These are phyloP conservation scores for Spatulosminthurus flaviceps DNA, from an alignment of 2,888 invertebrate genomes.

Conservation along the genomic window DNA sequence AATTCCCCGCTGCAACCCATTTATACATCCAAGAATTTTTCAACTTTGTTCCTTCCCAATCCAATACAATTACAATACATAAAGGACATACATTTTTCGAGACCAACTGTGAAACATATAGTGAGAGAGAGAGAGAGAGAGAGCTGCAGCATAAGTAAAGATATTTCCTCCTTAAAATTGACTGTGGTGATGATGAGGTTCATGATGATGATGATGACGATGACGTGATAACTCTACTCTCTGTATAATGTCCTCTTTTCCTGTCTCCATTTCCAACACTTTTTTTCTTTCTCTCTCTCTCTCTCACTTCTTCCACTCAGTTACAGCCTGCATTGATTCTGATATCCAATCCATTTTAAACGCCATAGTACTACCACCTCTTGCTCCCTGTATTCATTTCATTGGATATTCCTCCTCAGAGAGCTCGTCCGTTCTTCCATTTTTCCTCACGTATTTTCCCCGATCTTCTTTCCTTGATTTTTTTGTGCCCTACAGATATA, in stretches of 20 bases:
- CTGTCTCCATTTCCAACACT: slow-evolving; percentile 29
- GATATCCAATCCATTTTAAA: slow-evolving; percentile 41
- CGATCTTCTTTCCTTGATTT: too few species aligned
- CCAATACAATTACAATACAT: background rate
- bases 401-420: too few species aligned
- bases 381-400: too few species aligned
- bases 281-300: background rate
- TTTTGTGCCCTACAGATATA: too few species aligned
- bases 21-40: slow-evolving; percentile 30
- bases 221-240: slow-evolving; percentile 7
- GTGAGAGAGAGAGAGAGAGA: too few species aligned
- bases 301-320: background rate
- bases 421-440: too few species aligned
- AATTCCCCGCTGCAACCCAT: background rate
- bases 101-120: too few species aligned
- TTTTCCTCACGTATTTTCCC: too few species aligned
- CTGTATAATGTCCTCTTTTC: slow-evolving; percentile 35
- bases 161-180: slow-evolving; percentile 10
- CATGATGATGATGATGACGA: slow-evolving; percentile 24
- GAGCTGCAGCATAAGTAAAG: background rate
- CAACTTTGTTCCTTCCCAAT: slow-evolving; percentile 22
- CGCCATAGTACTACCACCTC: background rate
- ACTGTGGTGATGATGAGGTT: slow-evolving; percentile 18
- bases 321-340: slow-evolving; percentile 29
- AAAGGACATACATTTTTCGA: too few species aligned